Percentiles rank a stretch among this genome's conserved stretches.
Evolutionary conservation across 2,113 vertebrate species (phyloP).

Genomic region (Rattus rattus): DNA sequence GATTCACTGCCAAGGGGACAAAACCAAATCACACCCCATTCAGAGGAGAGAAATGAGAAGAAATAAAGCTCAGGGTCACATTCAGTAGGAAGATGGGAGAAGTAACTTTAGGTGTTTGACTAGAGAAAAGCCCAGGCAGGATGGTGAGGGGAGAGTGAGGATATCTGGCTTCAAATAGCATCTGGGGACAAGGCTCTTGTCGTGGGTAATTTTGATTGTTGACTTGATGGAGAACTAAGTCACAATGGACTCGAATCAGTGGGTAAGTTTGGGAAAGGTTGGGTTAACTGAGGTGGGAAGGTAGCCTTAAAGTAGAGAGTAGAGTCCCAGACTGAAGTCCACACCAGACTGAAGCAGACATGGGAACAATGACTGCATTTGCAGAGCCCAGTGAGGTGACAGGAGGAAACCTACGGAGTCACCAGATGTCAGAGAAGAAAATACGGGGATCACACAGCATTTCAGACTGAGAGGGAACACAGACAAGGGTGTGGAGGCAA

Average conservation of each 20-base stretch:
- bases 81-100: background rate
- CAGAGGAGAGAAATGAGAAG: background rate
- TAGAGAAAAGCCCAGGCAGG: background rate
- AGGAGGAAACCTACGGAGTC: background rate
- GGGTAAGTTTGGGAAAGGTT: background rate
- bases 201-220: no score
- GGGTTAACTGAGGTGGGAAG: background rate
- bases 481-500: background rate
- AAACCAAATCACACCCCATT: background rate
- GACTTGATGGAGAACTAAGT: background rate
- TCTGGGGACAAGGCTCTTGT: background rate
- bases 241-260: background rate
- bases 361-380: background rate
- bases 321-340: background rate
- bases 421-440: background rate
- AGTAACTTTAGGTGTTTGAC: background rate
- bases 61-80: background rate
- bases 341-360: background rate
- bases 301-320: background rate
- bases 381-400: background rate
- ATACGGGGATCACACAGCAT: background rate
- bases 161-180: background rate
- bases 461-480: background rate
- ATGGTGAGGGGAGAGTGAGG: accelerated
- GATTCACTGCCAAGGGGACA: background rate